These are phyloP conservation scores for Eupithecia subfuscata DNA, from an alignment of 2,888 invertebrate species.

Conservation along the genomic window DNA sequence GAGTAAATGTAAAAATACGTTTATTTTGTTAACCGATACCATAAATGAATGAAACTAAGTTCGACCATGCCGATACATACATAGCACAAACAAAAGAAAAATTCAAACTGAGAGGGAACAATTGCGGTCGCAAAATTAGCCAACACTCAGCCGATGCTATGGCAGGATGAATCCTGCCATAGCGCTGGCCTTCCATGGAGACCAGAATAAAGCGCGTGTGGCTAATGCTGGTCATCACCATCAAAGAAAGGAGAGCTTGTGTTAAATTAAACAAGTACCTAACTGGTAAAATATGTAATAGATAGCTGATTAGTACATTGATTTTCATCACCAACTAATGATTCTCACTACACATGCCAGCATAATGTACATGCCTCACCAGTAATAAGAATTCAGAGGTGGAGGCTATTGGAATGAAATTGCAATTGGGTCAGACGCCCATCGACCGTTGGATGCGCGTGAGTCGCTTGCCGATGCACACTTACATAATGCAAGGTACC, in stretches of 20 bases:
- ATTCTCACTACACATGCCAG: neutral
- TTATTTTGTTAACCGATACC: too few species aligned
- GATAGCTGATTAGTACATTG: neutral
- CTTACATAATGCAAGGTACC: slow-evolving; percentile 64
- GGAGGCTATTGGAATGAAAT: slow-evolving; percentile 61
- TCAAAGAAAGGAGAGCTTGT: neutral
- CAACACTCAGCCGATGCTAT: too few species aligned
- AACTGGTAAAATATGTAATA: neutral
- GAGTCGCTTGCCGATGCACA: slow-evolving; percentile 67
- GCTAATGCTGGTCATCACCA: neutral
- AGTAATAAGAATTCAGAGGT: slow-evolving; percentile 37
- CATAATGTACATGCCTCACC: slow-evolving; percentile 10
- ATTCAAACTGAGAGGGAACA: too few species aligned
- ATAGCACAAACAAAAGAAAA: too few species aligned
- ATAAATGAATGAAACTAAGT: too few species aligned
- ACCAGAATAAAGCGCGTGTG: too few species aligned
- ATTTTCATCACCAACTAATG: neutral
- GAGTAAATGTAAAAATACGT: too few species aligned
- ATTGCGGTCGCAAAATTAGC: too few species aligned
- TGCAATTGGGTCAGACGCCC: slow-evolving; percentile 75
- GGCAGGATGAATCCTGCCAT: too few species aligned
- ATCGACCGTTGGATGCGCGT: slow-evolving; percentile 78
- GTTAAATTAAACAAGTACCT: neutral
- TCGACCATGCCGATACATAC: too few species aligned
- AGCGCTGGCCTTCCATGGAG: too few species aligned